phyloP scores from a whole-genome alignment of 2,888 invertebrate genomes.

The Acleris cristana region DNA sequence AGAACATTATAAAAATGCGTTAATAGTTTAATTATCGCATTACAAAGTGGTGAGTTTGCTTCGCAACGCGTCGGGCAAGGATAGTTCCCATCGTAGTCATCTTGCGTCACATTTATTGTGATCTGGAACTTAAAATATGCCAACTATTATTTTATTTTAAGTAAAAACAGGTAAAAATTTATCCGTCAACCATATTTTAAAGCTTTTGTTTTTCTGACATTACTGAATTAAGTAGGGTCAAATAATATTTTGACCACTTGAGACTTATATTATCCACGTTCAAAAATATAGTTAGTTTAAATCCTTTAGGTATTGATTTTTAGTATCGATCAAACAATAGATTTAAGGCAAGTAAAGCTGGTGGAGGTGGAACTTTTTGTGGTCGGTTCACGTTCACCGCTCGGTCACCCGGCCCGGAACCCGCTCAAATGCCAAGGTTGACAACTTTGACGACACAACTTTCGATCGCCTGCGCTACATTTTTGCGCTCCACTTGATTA shows the following conservation, averaged over 20 bases:
- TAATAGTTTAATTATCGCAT: conserved; percentile 37
- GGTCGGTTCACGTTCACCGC: conserved; percentile 58
- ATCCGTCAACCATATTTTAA: too few species aligned
- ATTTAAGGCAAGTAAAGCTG: conserved; percentile 24
- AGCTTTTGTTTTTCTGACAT: too few species aligned
- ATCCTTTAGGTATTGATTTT: background rate
- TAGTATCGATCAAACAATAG: conserved; percentile 12
- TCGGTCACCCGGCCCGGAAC: conserved; percentile 75
- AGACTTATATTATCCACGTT: too few species aligned
- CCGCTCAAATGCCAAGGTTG: conserved; percentile 83
- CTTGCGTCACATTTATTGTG: conserved; percentile 2
- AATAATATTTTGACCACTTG: too few species aligned
- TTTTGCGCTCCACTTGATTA: conserved; percentile 73
- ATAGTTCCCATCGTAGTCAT: conserved; percentile 33
- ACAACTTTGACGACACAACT: conserved; percentile 82
- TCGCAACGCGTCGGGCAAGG: conserved; percentile 8
- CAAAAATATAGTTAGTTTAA: too few species aligned
- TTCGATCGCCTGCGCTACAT: conserved; percentile 79
- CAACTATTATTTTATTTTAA: background rate
- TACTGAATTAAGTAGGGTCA: too few species aligned
- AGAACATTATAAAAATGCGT: background rate
- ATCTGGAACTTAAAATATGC: conserved; percentile 2
- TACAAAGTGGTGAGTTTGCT: conserved; percentile 25
- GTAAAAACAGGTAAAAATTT: too few species aligned
- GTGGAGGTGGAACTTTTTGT: conserved; percentile 43